These are phyloP conservation scores for Lethenteron reissneri DNA, from an alignment of 2,113 vertebrate species.

Conservation along the genomic window DNA sequence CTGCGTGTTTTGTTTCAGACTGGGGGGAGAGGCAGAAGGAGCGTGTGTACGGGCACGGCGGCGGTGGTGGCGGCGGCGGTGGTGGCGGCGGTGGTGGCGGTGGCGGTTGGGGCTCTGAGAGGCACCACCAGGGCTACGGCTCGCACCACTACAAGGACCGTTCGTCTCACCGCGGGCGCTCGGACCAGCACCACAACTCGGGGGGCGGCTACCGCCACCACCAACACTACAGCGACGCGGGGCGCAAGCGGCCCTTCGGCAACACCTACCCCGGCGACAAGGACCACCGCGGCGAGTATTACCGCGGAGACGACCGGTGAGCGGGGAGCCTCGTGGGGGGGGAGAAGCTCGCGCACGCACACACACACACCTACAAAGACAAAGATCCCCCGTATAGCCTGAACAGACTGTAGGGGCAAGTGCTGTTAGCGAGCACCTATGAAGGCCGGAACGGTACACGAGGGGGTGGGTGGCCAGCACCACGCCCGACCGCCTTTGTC, in stretches of 20 bases:
- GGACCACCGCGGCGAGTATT: constrained; percentile 66
- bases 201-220: constrained; percentile 43
- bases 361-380: too few species aligned
- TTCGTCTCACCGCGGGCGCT: constrained; percentile 23
- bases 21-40: constrained; percentile 80
- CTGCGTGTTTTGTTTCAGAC: constrained; percentile 26
- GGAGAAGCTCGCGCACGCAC: not conserved
- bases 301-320: constrained; percentile 81
- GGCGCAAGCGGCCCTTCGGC: constrained; percentile 51
- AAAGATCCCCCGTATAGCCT: too few species aligned
- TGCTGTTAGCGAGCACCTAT: too few species aligned
- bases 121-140: constrained; percentile 73
- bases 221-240: constrained; percentile 52
- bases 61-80: constrained; percentile 39
- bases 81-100: constrained; percentile 56
- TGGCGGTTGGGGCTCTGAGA: constrained; percentile 61
- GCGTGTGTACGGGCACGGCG: constrained; percentile 56
- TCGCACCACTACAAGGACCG: constrained; percentile 67
- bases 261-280: constrained; percentile 74
- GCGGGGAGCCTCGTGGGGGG: constrained; percentile 14
- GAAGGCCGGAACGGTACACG: too few species aligned
- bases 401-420: too few species aligned
- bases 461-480: too few species aligned
- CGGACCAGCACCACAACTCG: constrained; percentile 55
- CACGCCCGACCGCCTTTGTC: too few species aligned